Percentiles rank a stretch among this genome's conserved stretches.
These are phyloP conservation scores for Phragmatobia fuliginosa DNA, from an alignment of 2,888 invertebrate genomes.

Conservation along the genomic window DNA sequence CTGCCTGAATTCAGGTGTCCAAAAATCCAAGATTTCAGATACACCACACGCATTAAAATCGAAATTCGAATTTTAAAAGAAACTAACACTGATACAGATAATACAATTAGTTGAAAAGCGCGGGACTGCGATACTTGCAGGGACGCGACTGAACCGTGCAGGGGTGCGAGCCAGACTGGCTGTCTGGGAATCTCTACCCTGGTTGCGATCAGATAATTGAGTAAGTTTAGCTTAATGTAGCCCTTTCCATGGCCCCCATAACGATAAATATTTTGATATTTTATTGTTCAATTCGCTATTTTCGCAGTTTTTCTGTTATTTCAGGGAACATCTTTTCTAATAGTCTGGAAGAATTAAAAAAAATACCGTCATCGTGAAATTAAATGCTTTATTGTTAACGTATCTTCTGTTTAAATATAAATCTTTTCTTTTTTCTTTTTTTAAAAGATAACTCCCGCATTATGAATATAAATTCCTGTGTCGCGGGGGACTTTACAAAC, in stretches of 20 bases:
- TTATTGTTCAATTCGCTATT: not conserved
- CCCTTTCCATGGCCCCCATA: slow-evolving; percentile 18
- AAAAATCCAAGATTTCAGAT: slow-evolving; percentile 48
- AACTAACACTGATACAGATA: slow-evolving; percentile 39
- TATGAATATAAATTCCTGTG: no score
- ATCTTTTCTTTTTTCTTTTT: no score
- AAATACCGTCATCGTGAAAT: no score
- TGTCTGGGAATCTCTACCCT: slow-evolving; percentile 33
- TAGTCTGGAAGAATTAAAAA: no score
- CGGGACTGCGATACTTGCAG: slow-evolving; percentile 37
- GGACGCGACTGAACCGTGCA: slow-evolving; percentile 37
- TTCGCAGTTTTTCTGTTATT: no score
- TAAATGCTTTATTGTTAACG: no score
- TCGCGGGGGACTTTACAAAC: no score
- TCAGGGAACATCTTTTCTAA: no score
- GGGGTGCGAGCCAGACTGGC: slow-evolving; percentile 46
- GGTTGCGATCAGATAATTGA: slow-evolving; percentile 30
- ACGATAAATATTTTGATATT: slow-evolving; percentile 3
- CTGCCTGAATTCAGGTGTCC: slow-evolving; percentile 31
- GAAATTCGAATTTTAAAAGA: slow-evolving; percentile 36
- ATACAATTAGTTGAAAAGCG: slow-evolving; percentile 41
- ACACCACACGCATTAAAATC: slow-evolving; percentile 36
- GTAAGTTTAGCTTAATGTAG: slow-evolving; percentile 31
- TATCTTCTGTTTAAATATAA: no score
- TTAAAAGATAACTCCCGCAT: no score